phyloP scores from a whole-genome alignment of 2,113 vertebrate species.

The Zosterops japonicus region DNA sequence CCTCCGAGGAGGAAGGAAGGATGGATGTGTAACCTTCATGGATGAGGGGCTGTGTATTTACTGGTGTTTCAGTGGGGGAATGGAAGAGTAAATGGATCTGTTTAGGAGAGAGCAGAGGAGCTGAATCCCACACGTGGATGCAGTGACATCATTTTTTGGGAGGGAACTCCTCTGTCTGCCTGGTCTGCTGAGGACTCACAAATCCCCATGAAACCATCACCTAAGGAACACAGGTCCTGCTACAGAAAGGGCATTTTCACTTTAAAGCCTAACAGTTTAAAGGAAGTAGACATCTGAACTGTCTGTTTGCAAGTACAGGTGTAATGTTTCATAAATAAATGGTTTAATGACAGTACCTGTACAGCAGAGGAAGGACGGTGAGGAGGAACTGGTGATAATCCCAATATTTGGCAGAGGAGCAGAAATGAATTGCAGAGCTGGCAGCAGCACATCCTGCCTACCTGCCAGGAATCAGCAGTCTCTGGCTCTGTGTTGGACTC shows the following conservation, averaged over 20 bases:
- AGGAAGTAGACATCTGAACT: background rate
- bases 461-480: background rate
- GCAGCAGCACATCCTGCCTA: background rate
- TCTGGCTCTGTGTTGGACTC: background rate
- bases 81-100: background rate
- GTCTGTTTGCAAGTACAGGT: background rate
- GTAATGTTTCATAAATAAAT: background rate
- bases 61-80: background rate
- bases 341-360: background rate
- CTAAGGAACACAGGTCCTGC: background rate
- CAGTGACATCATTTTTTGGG: background rate
- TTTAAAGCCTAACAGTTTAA: accelerated
- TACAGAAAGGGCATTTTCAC: background rate
- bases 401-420: background rate
- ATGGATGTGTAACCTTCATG: background rate
- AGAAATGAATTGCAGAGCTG: background rate
- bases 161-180: background rate
- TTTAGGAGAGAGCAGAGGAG: background rate
- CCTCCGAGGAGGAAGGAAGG: background rate
- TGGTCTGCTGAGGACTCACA: background rate
- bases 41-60: background rate
- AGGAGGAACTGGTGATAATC: background rate
- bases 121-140: background rate
- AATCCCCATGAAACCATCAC: accelerated
- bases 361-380: background rate